These are phyloP conservation scores for Sphaerophoria rueppellii DNA, from an alignment of 2,888 invertebrate species.

Conservation along the genomic window DNA sequence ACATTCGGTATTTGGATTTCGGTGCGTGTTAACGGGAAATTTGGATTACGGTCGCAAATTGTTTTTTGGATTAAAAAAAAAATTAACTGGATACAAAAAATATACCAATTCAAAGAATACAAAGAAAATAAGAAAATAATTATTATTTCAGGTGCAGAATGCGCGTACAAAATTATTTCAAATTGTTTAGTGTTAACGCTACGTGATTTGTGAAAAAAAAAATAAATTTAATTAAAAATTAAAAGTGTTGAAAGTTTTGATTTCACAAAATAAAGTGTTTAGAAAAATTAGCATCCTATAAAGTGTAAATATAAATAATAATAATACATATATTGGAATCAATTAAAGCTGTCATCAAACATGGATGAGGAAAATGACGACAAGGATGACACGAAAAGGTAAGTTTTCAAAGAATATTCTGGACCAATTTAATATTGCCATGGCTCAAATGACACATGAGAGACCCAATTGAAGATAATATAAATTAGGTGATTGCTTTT, in stretches of 20 bases:
- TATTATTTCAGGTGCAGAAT: conserved; percentile 55
- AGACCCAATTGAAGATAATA: conserved; percentile 42
- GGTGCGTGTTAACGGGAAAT: conserved; percentile 46
- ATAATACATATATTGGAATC: conserved; percentile 76
- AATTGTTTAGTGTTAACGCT: conserved; percentile 60
- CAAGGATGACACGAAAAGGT: conserved; percentile 93
- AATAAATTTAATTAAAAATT: conserved; percentile 57
- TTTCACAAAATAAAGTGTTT: conserved; percentile 43
- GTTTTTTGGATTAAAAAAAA: conserved; percentile 9
- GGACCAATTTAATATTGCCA: conserved; percentile 4
- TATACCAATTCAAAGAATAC: not conserved
- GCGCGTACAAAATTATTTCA: conserved; percentile 41
- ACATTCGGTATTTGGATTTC: conserved; percentile 54
- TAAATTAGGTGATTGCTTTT: conserved; percentile 28
- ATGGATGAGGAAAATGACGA: conserved; percentile 94
- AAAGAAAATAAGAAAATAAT: conserved; percentile 21
- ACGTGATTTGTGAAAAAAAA: conserved; percentile 45
- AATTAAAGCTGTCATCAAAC: conserved; percentile 70
- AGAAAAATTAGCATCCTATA: conserved; percentile 33
- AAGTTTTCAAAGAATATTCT: conserved; percentile 75
- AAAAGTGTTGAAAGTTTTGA: conserved; percentile 41
- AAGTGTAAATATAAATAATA: conserved; percentile 19
- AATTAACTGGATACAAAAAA: not conserved
- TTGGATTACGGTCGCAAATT: conserved; percentile 39
- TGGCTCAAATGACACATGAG: conserved; percentile 42